Conservation (phyloP, 2,797 vertebrate species). For the Bovichtus diacanthus region DNA sequence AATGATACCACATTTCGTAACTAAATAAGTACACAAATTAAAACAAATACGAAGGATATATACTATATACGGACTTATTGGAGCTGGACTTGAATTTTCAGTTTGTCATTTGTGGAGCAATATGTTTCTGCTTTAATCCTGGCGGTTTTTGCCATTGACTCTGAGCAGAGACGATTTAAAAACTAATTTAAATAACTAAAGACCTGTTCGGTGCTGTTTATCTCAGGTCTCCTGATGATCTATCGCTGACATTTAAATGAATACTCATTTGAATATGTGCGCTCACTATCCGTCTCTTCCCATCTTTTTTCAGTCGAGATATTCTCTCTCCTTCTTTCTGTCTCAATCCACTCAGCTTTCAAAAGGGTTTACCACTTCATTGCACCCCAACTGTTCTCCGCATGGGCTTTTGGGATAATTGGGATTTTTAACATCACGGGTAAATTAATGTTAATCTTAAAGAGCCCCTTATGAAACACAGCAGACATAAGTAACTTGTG, state of each 20-base stretch:
- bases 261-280: slow-evolving; percentile 61
- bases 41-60: too few relatives aligned
- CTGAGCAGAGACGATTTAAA: not conserved
- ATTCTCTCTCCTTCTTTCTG: not conserved
- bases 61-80: too few relatives aligned
- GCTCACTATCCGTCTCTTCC: not conserved
- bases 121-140: slow-evolving; percentile 6
- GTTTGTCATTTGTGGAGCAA: not conserved
- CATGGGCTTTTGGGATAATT: slow-evolving; percentile 32
- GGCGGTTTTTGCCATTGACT: not conserved
- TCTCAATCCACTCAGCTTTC: slow-evolving; percentile 18
- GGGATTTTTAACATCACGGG: slow-evolving; percentile 32
- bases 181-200: slow-evolving; percentile 30
- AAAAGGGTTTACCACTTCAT: slow-evolving; percentile 28
- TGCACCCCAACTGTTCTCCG: slow-evolving; percentile 28
- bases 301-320: slow-evolving; percentile 8
- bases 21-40: too few relatives aligned
- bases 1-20: too few relatives aligned
- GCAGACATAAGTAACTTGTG: slow-evolving; percentile 5
- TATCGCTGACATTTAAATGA: slow-evolving; percentile 41
- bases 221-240: slow-evolving; percentile 30
- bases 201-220: slow-evolving; percentile 31
- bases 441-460: slow-evolving; percentile 18
- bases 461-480: not conserved
- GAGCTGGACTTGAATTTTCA: too few relatives aligned